Conservation (phyloP, 1,140 invertebrate genomes). For the Microvelia longipes region DNA sequence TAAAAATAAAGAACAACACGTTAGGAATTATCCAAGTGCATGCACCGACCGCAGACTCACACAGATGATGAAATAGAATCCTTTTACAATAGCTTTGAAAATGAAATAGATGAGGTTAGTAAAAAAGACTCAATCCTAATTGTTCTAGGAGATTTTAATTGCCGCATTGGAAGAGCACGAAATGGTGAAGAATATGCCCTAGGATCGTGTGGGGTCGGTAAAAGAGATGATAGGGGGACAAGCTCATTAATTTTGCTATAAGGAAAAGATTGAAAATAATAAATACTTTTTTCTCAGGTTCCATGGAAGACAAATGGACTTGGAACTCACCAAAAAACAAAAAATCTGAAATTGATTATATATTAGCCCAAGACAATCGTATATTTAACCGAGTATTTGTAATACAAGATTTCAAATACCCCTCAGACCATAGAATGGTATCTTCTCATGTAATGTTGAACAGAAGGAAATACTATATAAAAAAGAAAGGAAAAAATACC, state of each 20-base stretch:
- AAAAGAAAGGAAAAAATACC: neutral
- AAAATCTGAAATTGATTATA: neutral
- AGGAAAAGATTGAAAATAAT: neutral
- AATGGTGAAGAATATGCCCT: neutral
- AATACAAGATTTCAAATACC: neutral
- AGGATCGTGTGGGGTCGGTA: neutral
- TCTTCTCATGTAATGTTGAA: neutral
- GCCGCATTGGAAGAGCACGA: neutral
- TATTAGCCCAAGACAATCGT: neutral
- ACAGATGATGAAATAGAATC: neutral
- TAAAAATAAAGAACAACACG: neutral
- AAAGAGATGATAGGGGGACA: neutral
- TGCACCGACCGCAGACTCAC: neutral
- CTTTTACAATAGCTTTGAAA: neutral
- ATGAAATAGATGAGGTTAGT: neutral
- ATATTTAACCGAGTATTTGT: neutral
- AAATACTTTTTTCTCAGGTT: neutral
- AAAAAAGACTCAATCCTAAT: neutral
- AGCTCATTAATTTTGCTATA: neutral
- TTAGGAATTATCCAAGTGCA: neutral
- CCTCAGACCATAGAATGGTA: conserved; percentile 1
- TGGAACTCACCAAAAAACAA: neutral
- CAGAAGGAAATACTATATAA: neutral
- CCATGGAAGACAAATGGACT: neutral
- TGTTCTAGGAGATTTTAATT: neutral